phyloP scores from a whole-genome alignment of 2,888 invertebrate genomes.

The Chelonus formosanus region DNA sequence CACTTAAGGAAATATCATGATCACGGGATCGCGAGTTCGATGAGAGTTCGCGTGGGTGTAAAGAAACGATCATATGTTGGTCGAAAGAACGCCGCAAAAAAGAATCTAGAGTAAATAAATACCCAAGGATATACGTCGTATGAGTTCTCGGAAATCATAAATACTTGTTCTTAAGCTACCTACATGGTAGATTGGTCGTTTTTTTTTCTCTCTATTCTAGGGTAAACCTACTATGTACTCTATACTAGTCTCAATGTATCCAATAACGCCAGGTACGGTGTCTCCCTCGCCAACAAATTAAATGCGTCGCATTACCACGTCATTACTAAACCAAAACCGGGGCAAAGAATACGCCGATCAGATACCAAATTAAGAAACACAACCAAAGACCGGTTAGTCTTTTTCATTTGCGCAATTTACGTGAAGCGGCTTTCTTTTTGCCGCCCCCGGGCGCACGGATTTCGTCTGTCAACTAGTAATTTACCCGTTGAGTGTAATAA shows the following conservation, averaged over 20 bases:
- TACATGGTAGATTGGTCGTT: conserved; percentile 18
- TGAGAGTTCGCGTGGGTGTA: conserved; percentile 12
- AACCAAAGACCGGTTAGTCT: conserved; percentile 24
- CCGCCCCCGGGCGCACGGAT: conserved; percentile 22
- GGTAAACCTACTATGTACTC: conserved; percentile 9
- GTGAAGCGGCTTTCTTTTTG: conserved; percentile 26
- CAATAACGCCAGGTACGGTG: conserved; percentile 19
- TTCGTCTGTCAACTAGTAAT: conserved; percentile 12
- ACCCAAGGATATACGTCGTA: conserved; percentile 25
- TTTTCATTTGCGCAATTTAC: conserved; percentile 31
- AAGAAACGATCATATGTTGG: background rate
- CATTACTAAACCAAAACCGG: conserved; percentile 38
- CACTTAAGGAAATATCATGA: conserved; percentile 4
- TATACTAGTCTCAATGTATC: background rate
- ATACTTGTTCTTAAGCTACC: conserved; percentile 32
- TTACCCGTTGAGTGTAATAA: background rate
- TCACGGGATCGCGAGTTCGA: conserved; percentile 25
- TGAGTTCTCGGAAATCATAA: conserved; percentile 44
- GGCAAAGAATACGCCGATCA: conserved; percentile 40
- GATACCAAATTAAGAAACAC: conserved; percentile 43
- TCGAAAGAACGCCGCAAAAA: conserved; percentile 7
- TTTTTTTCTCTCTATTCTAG: conserved; percentile 13
- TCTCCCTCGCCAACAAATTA: conserved; percentile 8
- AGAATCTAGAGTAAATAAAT: conserved; percentile 40
- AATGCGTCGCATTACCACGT: conserved; percentile 18